Evolutionary conservation across 2,113 vertebrate species (phyloP).

Genomic region (Trichomycterus rosablanca): DNA sequence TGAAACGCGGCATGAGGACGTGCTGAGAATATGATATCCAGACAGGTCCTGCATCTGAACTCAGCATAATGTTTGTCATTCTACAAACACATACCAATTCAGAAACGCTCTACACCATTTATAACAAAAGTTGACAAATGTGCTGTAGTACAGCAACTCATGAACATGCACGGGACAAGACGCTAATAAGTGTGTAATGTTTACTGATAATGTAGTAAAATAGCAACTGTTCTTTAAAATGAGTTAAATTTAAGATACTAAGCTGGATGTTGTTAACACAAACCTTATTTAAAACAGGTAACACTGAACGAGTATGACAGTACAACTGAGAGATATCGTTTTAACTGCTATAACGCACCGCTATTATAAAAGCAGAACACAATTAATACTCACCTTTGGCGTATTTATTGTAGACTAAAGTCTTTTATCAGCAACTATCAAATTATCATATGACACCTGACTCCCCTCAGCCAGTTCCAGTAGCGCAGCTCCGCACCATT

Average conservation of each 20-base stretch:
- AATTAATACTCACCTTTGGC: constrained; percentile 36
- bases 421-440: constrained; percentile 8
- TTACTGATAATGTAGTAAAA: background rate
- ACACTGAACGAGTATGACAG: background rate
- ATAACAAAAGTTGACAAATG: constrained; percentile 1
- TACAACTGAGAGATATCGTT: background rate
- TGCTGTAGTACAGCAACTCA: background rate
- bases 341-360: background rate
- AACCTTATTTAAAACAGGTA: background rate
- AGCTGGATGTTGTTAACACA: background rate
- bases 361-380: background rate
- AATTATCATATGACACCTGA: constrained; percentile 47
- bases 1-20: constrained; percentile 73
- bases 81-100: background rate
- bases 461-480: constrained; percentile 74
- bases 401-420: background rate
- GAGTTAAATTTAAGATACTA: background rate
- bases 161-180: background rate
- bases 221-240: background rate
- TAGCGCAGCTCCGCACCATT: constrained; percentile 76
- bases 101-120: background rate
- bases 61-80: background rate
- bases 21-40: constrained; percentile 65
- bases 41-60: constrained; percentile 21
- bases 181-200: background rate